phyloP scores from a whole-genome alignment of 2,888 invertebrate genomes.

The Tyria jacobaeae region DNA sequence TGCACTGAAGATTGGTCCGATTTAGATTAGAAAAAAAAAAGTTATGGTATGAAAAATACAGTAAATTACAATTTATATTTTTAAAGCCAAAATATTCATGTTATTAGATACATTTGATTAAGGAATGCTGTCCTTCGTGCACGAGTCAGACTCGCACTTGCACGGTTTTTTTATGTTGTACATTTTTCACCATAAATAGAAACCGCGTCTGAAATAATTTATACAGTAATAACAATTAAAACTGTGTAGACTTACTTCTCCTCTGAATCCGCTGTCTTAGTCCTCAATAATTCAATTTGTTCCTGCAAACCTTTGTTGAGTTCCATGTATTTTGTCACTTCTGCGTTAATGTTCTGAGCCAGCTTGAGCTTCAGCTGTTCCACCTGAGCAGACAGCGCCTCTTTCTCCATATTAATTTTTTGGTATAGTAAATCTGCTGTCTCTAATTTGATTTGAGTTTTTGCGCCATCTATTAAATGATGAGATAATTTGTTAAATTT shows the following conservation, averaged over 20 bases:
- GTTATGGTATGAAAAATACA: too few species aligned
- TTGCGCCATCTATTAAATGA: conserved; percentile 55
- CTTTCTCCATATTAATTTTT: conserved; percentile 59
- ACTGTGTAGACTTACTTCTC: conserved; percentile 59
- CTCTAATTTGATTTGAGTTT: conserved; percentile 57
- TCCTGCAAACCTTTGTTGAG: conserved; percentile 57
- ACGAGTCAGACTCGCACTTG: too few species aligned
- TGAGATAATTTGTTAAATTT: neutral
- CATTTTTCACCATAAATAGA: too few species aligned
- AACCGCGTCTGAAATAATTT: too few species aligned
- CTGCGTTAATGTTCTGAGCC: conserved; percentile 56
- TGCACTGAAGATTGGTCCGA: too few species aligned
- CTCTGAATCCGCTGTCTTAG: conserved; percentile 66
- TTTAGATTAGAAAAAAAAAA: too few species aligned
- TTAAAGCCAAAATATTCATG: too few species aligned
- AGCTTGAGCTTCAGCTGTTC: conserved; percentile 61
- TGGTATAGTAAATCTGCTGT: conserved; percentile 50
- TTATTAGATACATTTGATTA: too few species aligned
- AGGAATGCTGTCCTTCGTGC: too few species aligned
- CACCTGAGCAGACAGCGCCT: conserved; percentile 58
- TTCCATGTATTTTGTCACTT: conserved; percentile 60
- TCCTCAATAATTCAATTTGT: conserved; percentile 58
- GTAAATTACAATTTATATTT: too few species aligned
- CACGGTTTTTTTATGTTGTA: too few species aligned
- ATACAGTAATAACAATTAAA: too few species aligned